Percentiles rank a stretch among this genome's conserved stretches.
Conservation (phyloP, 2,888 invertebrate genomes). For the Nomada goodeniana region DNA sequence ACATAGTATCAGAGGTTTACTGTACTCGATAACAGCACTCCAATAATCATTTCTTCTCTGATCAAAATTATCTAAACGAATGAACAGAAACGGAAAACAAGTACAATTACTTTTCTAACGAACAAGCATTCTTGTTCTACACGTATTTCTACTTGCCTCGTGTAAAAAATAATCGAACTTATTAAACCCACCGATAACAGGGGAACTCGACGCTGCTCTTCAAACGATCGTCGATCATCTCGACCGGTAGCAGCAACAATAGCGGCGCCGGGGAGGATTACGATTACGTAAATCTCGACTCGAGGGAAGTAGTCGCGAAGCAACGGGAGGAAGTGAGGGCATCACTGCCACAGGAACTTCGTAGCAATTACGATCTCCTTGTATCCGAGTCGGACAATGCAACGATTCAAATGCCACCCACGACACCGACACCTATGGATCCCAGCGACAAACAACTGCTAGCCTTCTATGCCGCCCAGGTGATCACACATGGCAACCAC, state of each 20-base stretch:
- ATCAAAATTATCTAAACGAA: not conserved
- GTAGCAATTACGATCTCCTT: slow-evolving; percentile 91
- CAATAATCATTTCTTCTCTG: no score
- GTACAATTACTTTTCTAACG: no score
- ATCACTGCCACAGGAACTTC: slow-evolving; percentile 89
- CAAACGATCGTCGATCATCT: slow-evolving; percentile 86
- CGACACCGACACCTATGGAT: slow-evolving; percentile 86
- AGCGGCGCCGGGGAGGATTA: slow-evolving; percentile 93
- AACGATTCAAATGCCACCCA: slow-evolving; percentile 83
- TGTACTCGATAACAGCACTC: no score
- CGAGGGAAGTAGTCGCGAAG: slow-evolving; percentile 89
- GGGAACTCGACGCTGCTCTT: slow-evolving; percentile 92
- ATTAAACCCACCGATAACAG: slow-evolving; percentile 78
- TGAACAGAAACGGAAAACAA: no score
- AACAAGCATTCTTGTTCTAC: no score
- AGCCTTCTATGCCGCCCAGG: slow-evolving; percentile 94
- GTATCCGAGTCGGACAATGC: slow-evolving; percentile 90
- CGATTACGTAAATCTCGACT: slow-evolving; percentile 95
- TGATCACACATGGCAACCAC: slow-evolving; percentile 93
- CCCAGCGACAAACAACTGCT: slow-evolving; percentile 93
- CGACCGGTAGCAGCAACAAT: slow-evolving; percentile 81
- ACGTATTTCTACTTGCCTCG: not conserved
- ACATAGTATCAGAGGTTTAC: no score
- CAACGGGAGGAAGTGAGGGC: slow-evolving; percentile 91
- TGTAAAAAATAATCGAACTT: not conserved